Conservation (phyloP, 2,113 vertebrate genomes). For the Myotis davidii region DNA sequence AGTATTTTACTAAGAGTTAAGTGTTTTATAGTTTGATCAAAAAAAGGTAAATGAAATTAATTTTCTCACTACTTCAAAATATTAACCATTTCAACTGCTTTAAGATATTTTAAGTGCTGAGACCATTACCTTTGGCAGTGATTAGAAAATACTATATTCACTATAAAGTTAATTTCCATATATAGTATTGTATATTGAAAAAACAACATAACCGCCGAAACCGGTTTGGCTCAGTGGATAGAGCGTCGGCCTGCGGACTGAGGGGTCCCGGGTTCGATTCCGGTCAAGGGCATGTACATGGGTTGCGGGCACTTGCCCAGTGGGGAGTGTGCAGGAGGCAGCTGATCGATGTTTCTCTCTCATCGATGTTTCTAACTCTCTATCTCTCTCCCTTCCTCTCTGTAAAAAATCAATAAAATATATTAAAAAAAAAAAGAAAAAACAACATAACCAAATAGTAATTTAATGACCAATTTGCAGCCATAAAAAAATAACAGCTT, state of each 20-base stretch:
- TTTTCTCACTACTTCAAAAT: neutral
- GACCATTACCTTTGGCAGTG: neutral
- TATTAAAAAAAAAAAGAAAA: constrained; percentile 34
- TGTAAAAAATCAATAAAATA: too few species aligned
- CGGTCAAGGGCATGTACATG: too few species aligned
- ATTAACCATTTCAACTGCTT: neutral
- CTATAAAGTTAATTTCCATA: neutral
- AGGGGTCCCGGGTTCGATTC: too few species aligned
- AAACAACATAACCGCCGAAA: neutral
- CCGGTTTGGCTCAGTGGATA: too few species aligned
- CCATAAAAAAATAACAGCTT: neutral
- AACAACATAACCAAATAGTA: neutral
- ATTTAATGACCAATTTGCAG: constrained; percentile 23
- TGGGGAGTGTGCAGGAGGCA: too few species aligned
- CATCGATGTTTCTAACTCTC: too few species aligned
- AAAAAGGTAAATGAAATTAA: constrained; percentile 18
- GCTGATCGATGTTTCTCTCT: too few species aligned
- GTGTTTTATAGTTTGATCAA: constrained; percentile 2
- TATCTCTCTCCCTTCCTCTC: too few species aligned
- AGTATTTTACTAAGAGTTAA: constrained; percentile 16
- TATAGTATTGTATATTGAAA: neutral
- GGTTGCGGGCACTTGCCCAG: too few species aligned
- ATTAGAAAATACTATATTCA: neutral
- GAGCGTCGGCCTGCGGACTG: too few species aligned
- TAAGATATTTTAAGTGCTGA: neutral